Evolutionary conservation across 2,113 vertebrate species (phyloP), one percentile per base, ranked within the genome.

Genomic region (Prinia subflava): DNA sequence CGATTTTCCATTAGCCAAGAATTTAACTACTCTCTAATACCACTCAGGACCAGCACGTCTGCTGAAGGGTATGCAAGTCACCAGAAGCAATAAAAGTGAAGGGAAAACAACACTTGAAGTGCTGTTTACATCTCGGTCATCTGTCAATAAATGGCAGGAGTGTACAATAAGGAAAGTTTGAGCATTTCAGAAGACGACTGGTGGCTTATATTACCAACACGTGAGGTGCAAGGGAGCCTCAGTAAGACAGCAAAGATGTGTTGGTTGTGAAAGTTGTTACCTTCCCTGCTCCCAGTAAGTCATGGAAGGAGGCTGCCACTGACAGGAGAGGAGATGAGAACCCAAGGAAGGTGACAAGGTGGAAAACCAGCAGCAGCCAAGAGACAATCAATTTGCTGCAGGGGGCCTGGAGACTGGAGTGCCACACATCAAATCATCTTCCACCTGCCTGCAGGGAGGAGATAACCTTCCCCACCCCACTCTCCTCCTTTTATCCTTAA

Each of bases 301-400:
- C 77, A 42, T 17, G 24, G 73, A 70, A 74, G 49, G 63, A 73
- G 42, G 39, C 60, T 96, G 87, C 82, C 91, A 84, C 11, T 75
- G 87, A 78, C 81, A 95, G 84, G 37, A 67, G 7, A 84, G 73
- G 30, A 86, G 49, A 70, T 75, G 81, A 93, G 92, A 93, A 85
- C 65, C 52, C 44, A 52, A 39, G 60, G 52, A 82, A 84, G 89
- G 65, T 91, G 90, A 87, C 90, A 95, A 89, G 80, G 83, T 92
- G 59, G 78, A 71, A 76, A 88, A 79, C 5, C 69, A 90, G 2
- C 9, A 91, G 49, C 57, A 76, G 76, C 52, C 79, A 95, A 35
- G 46, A 71, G 49, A 71, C 64, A 78, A 91, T 86, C 62, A 60
- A 47, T 94, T 95, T 84, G 80, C 91, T 70, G 50, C 52, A 89